Evolutionary conservation across 2,797 vertebrate species (phyloP).

Genomic region (Xiphophorus birchmanni): DNA sequence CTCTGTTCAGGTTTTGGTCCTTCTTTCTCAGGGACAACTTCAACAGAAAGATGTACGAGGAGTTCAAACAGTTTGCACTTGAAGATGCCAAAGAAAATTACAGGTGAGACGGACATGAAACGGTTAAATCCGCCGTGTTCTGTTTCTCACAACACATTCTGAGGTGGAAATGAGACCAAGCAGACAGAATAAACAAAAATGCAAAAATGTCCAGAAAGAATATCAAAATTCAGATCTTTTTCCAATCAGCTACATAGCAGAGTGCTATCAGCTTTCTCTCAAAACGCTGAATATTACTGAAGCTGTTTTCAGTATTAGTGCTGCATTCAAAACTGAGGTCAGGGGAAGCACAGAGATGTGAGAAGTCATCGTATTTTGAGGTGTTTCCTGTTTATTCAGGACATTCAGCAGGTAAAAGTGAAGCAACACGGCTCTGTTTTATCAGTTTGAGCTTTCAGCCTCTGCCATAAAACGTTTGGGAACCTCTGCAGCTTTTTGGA

Average conservation of each 20-base stretch:
- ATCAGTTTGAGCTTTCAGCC: not conserved
- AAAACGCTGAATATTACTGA: not conserved
- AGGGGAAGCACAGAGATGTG: not conserved
- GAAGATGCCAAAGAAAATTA: conserved; percentile 94
- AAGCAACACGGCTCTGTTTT: not conserved
- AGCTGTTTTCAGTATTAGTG: not conserved
- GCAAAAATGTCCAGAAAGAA: not conserved
- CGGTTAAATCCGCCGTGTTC: too few relatives aligned
- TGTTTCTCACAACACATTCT: not conserved
- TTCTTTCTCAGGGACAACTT: conserved; percentile 98
- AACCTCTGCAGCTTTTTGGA: not conserved
- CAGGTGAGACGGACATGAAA: conserved; percentile 73
- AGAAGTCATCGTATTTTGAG: not conserved
- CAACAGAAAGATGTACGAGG: conserved; percentile 97
- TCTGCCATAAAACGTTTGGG: not conserved
- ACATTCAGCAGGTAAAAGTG: not conserved
- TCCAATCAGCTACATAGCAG: not conserved
- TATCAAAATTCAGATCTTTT: not conserved
- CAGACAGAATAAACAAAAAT: not conserved
- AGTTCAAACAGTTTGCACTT: conserved; percentile 89
- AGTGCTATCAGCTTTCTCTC: not conserved
- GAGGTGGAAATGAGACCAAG: not conserved
- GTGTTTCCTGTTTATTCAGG: not conserved
- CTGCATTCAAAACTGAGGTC: not conserved
- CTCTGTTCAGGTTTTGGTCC: conserved; percentile 97